Conservation (phyloP, 2,113 vertebrate genomes). For the Trogon surrucura region DNA sequence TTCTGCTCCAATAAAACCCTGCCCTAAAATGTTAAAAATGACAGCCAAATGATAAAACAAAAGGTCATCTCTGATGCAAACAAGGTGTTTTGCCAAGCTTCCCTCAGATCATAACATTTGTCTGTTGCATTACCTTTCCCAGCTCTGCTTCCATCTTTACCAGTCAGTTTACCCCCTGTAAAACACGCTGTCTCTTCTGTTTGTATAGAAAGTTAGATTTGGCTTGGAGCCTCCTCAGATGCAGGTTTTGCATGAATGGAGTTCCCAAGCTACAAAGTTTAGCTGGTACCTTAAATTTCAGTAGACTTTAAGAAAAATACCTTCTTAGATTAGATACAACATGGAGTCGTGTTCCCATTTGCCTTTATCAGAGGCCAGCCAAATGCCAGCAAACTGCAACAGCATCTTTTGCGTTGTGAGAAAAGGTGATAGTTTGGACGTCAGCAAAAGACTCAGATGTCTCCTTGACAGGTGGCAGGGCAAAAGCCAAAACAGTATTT, state of each 20-base stretch:
- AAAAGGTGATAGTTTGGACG: neutral
- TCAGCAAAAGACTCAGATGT: neutral
- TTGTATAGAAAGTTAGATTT: neutral
- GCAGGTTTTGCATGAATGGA: neutral
- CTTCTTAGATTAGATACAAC: neutral
- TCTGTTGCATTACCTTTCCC: neutral
- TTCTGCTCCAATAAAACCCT: neutral
- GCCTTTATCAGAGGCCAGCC: neutral
- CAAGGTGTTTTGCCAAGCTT: neutral
- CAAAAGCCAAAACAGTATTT: neutral
- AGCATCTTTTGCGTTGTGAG: neutral
- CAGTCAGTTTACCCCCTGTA: neutral
- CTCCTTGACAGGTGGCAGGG: neutral
- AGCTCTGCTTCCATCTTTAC: neutral
- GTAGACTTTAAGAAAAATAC: neutral
- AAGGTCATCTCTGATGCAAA: constrained; percentile 26
- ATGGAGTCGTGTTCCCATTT: neutral
- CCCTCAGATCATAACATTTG: neutral
- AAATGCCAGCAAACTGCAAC: neutral
- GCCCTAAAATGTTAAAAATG: constrained; percentile 2
- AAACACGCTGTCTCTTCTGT: neutral
- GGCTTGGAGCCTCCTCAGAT: neutral
- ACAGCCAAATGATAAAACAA: constrained; percentile 8
- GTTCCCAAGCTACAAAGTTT: constrained; percentile 37
- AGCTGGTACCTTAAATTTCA: neutral